Evolutionary conservation across 2,888 invertebrate species (phyloP).

Genomic region (Ophonus ardosiacus): DNA sequence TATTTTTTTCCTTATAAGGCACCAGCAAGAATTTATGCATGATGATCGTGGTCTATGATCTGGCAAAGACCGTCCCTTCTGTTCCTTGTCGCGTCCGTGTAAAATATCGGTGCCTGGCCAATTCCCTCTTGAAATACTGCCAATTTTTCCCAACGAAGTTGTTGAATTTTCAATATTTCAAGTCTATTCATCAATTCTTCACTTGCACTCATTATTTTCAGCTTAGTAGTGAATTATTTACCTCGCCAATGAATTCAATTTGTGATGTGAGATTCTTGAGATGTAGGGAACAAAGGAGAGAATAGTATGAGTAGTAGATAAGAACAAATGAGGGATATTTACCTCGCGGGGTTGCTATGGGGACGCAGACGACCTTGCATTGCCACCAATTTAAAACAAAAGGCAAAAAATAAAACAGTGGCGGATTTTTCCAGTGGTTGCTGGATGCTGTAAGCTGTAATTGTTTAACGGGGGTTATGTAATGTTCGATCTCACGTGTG

Average conservation of each 20-base stretch:
- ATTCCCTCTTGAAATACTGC: conserved; percentile 30
- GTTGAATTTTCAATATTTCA: conserved; percentile 37
- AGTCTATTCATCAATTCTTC: conserved; percentile 33
- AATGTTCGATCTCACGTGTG: conserved; percentile 38
- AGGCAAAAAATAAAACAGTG: conserved; percentile 29
- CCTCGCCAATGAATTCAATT: background rate
- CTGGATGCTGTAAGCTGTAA: conserved; percentile 1
- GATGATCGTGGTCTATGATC: background rate
- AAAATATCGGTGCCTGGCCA: conserved; percentile 6
- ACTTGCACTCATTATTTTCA: conserved; percentile 19
- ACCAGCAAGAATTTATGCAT: too few species aligned
- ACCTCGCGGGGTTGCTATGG: conserved; percentile 22
- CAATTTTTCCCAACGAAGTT: conserved; percentile 28
- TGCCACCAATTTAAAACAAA: conserved; percentile 24
- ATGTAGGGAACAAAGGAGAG: too few species aligned
- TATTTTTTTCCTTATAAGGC: too few species aligned
- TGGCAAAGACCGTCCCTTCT: background rate
- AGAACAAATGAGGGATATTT: conserved; percentile 20
- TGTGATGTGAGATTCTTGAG: background rate
- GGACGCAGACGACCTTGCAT: conserved; percentile 2
- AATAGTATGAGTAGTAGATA: background rate
- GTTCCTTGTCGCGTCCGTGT: background rate
- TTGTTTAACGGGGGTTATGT: conserved; percentile 25
- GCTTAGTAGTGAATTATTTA: conserved; percentile 1
- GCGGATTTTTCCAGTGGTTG: conserved; percentile 27